A percentile compares a stretch with the other conserved stretches of the same genome.
These are phyloP conservation scores for Cheilosia vulpina DNA, from an alignment of 2,888 invertebrate species.

Conservation along the genomic window DNA sequence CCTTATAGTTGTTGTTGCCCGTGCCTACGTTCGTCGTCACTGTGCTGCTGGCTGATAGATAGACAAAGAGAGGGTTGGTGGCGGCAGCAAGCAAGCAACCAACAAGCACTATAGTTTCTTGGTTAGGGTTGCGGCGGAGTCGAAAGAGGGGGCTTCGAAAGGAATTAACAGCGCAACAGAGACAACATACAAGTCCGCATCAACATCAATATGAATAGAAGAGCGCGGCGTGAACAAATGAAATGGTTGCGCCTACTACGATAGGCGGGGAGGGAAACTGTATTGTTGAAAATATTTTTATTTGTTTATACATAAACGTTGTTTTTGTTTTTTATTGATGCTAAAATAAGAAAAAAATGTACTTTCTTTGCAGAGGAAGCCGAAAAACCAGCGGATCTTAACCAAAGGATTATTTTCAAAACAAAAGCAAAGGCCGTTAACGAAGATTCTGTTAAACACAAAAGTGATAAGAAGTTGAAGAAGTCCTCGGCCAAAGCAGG, in stretches of 20 bases:
- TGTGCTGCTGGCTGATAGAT: constrained; percentile 31
- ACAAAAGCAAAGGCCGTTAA: constrained; percentile 78
- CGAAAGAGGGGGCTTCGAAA: constrained; percentile 55
- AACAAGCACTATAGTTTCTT: constrained; percentile 26
- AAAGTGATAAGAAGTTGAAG: constrained; percentile 73
- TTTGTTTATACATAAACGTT: constrained; percentile 27
- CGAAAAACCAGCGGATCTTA: constrained; percentile 86
- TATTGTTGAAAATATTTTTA: constrained; percentile 47
- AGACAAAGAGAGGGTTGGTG: constrained; percentile 53
- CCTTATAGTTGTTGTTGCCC: constrained; percentile 57
- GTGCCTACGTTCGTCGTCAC: constrained; percentile 47
- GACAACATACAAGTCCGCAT: constrained; percentile 56
- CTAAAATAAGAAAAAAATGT: constrained; percentile 16
- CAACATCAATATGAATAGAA: constrained; percentile 35
- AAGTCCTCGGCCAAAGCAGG: constrained; percentile 78
- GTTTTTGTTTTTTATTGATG: constrained; percentile 27
- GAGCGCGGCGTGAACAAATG: constrained; percentile 30
- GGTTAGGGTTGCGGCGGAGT: constrained; percentile 54
- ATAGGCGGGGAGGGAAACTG: constrained; percentile 49
- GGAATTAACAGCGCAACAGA: constrained; percentile 72
- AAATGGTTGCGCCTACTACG: constrained; percentile 55
- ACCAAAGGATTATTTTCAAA: constrained; percentile 86
- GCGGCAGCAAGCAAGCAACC: constrained; percentile 33
- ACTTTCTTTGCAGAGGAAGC: constrained; percentile 84
- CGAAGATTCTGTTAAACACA: constrained; percentile 72